Conservation (phyloP, 2,113 vertebrate genomes). For the Saccopteryx leptura region DNA sequence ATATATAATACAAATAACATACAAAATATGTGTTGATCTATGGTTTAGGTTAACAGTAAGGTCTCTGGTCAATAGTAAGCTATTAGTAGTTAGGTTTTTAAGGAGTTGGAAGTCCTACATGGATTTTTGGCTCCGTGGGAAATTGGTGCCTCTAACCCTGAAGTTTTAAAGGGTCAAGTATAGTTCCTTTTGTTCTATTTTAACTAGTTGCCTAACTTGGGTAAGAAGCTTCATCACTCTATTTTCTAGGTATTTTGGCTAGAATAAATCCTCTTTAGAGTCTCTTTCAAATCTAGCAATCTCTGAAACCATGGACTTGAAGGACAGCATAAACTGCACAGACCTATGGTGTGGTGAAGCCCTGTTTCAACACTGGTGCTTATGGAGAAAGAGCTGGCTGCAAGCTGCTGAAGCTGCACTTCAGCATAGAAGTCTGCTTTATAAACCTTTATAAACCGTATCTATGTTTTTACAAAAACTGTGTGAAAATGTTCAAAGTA, state of each 20-base stretch:
- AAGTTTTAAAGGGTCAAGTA: not conserved
- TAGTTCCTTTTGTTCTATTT: not conserved
- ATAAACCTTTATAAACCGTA: no score
- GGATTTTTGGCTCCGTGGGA: not conserved
- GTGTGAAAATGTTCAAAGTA: not conserved
- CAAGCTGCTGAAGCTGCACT: fast-evolving
- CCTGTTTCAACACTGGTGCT: not conserved
- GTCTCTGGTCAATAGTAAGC: not conserved
- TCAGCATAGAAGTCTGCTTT: not conserved
- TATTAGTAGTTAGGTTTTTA: not conserved
- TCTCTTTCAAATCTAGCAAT: not conserved
- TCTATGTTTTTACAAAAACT: not conserved
- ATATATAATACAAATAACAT: not conserved
- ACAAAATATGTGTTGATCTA: not conserved
- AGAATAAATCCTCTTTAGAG: not conserved
- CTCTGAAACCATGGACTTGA: not conserved
- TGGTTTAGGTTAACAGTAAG: not conserved
- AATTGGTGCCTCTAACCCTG: not conserved
- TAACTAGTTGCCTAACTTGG: not conserved
- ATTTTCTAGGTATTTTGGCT: not conserved
- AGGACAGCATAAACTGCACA: not conserved
- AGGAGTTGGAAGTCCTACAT: not conserved
- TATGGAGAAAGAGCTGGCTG: not conserved
- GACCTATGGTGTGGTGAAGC: not conserved
- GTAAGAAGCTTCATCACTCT: not conserved